phyloP scores from a whole-genome alignment of 1,140 invertebrate species.

The Halictus rubicundus region DNA sequence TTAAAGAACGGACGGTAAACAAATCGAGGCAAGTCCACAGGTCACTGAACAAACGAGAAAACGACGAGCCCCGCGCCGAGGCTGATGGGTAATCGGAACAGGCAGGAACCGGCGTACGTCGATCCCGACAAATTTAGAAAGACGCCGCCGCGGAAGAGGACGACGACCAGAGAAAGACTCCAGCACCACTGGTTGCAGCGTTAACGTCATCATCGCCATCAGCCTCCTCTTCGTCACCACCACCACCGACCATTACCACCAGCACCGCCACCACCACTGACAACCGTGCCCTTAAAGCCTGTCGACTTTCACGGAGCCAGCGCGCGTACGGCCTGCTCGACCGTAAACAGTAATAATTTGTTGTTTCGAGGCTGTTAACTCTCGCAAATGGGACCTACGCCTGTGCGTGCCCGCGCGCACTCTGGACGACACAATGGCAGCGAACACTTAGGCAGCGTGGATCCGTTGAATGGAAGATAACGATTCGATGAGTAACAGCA shows the following conservation, averaged over 20 bases:
- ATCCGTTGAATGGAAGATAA: too few relatives aligned
- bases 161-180: constrained; percentile 46
- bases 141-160: constrained; percentile 16
- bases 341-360: constrained; percentile 30
- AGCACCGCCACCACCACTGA: constrained; percentile 8
- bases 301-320: constrained; percentile 30
- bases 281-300: constrained; percentile 28
- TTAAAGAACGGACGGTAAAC: too few relatives aligned
- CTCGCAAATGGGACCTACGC: not conserved
- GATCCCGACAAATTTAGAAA: constrained; percentile 5
- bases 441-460: not conserved
- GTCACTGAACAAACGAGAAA: too few relatives aligned
- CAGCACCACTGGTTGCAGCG: constrained; percentile 49
- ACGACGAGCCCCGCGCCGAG: too few relatives aligned
- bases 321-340: not conserved
- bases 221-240: constrained; percentile 50
- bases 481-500: too few relatives aligned
- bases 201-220: constrained; percentile 62
- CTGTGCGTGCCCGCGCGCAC: not conserved
- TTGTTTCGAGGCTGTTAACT: constrained; percentile 3
- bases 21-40: too few relatives aligned
- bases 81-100: not conserved
- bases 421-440: not conserved
- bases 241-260: constrained; percentile 25
- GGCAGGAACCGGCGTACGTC: not conserved